Evolutionary conservation across 1,140 invertebrate genomes (phyloP).

Genomic region (Drosophila nigrodunni): DNA sequence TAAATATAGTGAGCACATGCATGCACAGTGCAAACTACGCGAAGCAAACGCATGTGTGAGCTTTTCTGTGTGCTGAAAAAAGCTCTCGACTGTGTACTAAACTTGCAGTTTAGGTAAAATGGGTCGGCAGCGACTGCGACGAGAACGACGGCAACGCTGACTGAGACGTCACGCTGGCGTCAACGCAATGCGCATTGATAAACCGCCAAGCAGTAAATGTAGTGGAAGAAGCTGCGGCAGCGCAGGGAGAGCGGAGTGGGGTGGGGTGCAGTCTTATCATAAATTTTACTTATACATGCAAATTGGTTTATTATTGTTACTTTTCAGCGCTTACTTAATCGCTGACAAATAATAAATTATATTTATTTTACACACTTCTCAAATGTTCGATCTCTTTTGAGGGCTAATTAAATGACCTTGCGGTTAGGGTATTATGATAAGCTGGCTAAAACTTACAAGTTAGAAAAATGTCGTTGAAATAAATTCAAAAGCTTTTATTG

Average conservation of each 20-base stretch:
- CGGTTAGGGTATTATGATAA: not conserved
- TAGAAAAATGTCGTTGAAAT: not conserved
- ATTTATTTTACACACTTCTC: slow-evolving; percentile 1
- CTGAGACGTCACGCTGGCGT: slow-evolving; percentile 5
- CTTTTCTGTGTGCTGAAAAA: slow-evolving; percentile 40
- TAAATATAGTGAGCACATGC: slow-evolving; percentile 19
- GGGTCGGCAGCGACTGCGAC: slow-evolving; percentile 39
- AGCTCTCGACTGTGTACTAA: slow-evolving; percentile 27
- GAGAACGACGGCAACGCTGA: not conserved
- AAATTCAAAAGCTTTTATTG: no score
- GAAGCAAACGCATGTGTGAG: slow-evolving; percentile 60
- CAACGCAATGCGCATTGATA: slow-evolving; percentile 52
- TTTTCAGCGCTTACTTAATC: slow-evolving; percentile 28
- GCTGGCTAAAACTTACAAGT: not conserved
- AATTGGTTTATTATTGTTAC: slow-evolving; percentile 24
- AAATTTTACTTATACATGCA: slow-evolving; percentile 23
- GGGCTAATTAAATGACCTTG: not conserved
- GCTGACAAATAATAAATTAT: slow-evolving; percentile 13
- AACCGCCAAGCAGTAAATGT: not conserved
- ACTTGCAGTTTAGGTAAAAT: slow-evolving; percentile 60
- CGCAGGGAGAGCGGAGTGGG: not conserved
- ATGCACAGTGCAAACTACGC: slow-evolving; percentile 36
- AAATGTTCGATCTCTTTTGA: not conserved
- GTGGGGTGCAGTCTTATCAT: slow-evolving; percentile 27
- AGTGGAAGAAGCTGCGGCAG: not conserved